Evolutionary conservation across 2,797 vertebrate species (phyloP).

Genomic region (Dendrocincla fuliginosa): DNA sequence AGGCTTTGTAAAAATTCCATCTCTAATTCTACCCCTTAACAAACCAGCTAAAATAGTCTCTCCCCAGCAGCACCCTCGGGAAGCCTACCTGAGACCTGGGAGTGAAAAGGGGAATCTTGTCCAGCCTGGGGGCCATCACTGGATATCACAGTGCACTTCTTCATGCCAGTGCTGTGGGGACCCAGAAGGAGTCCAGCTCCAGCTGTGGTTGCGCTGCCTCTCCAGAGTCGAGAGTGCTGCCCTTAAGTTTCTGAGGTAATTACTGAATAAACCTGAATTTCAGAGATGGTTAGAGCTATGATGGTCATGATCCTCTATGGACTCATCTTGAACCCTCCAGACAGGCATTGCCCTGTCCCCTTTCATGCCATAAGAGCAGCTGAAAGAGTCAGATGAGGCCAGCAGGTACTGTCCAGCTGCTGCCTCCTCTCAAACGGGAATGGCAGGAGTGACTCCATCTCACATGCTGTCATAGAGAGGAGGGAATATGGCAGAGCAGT

Average conservation of each 20-base stretch:
- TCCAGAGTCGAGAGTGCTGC: background rate
- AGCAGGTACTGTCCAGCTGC: background rate
- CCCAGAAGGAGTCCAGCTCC: background rate
- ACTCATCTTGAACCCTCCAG: background rate
- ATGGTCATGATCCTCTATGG: background rate
- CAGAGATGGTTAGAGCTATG: accelerated
- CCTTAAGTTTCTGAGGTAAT: background rate
- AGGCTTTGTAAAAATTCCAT: background rate
- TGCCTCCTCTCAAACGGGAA: background rate
- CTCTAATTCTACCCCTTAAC: background rate
- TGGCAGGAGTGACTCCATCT: background rate
- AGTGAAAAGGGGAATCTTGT: background rate
- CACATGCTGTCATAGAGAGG: accelerated
- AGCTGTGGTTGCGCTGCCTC: accelerated
- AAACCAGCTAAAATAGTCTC: background rate
- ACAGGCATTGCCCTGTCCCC: accelerated
- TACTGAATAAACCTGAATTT: background rate
- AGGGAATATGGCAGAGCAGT: background rate
- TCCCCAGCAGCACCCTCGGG: background rate
- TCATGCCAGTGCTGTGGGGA: background rate
- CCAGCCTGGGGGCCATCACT: accelerated
- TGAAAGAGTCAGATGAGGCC: background rate
- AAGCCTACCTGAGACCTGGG: background rate
- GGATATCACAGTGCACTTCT: background rate
- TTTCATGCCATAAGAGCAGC: background rate